Conservation (phyloP, 2,888 invertebrate species). For the Napeogenes sylphis region DNA sequence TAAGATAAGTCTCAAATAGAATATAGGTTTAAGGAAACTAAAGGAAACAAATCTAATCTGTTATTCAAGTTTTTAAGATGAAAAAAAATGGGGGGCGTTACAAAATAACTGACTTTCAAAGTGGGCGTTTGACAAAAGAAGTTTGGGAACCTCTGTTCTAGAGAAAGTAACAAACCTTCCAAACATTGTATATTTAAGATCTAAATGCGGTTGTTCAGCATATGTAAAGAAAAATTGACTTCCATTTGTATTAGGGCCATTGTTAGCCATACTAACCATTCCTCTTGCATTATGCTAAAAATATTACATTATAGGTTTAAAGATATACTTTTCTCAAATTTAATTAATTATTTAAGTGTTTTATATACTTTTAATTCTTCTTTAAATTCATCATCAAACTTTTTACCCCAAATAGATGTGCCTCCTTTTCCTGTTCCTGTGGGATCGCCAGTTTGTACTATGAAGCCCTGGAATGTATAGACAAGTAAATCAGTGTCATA, state of each 20-base stretch:
- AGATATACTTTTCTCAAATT: neutral
- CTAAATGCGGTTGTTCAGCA: slow-evolving; percentile 94
- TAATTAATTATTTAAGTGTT: neutral
- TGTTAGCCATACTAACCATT: slow-evolving; percentile 98
- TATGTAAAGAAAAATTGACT: slow-evolving; percentile 99
- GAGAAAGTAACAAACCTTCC: slow-evolving; percentile 82
- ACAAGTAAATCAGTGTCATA: neutral
- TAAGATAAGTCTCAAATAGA: too few species aligned
- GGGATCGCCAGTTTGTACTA: slow-evolving; percentile 90
- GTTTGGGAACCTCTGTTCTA: too few species aligned
- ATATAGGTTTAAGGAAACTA: too few species aligned
- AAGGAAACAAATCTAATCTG: too few species aligned
- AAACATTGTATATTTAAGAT: slow-evolving; percentile 97
- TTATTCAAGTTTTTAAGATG: too few species aligned
- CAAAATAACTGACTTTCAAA: too few species aligned
- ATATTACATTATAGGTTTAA: slow-evolving; percentile 8
- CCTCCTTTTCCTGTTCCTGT: slow-evolving; percentile 98
- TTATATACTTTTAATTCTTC: slow-evolving; percentile 87
- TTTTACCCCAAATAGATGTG: slow-evolving; percentile 95
- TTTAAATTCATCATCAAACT: slow-evolving; percentile 98
- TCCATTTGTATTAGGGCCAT: slow-evolving; percentile 97
- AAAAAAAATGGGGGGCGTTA: too few species aligned
- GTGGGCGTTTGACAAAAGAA: too few species aligned
- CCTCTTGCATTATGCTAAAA: slow-evolving; percentile 90
- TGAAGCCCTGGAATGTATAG: slow-evolving; percentile 83